Percentiles rank a stretch among this genome's conserved stretches.
Conservation (phyloP, 2,888 invertebrate genomes). For the Julus scandinavius region DNA sequence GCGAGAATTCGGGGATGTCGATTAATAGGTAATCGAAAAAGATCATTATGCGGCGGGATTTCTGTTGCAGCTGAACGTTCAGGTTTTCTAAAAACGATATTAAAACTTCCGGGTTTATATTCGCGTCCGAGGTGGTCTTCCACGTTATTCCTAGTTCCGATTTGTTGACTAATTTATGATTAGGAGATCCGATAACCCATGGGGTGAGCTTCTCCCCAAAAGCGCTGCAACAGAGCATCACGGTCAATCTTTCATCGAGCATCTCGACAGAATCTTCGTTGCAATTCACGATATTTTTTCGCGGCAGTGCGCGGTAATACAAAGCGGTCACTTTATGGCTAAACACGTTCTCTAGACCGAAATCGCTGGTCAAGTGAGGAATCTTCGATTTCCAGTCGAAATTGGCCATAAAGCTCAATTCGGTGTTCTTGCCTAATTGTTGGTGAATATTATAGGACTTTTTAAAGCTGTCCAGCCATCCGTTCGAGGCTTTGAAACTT, state of each 20-base stretch:
- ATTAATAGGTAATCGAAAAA: conserved; percentile 49
- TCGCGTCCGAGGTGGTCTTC: conserved; percentile 31
- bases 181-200: conserved; percentile 49
- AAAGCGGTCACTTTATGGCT: conserved; percentile 20
- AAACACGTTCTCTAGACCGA: conserved; percentile 48
- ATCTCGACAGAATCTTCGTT: background rate
- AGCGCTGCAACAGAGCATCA: conserved; percentile 53
- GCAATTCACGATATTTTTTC: background rate
- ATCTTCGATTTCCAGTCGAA: conserved; percentile 54
- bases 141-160: background rate
- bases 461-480: conserved; percentile 55
- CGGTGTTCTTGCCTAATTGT: background rate
- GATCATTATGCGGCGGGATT: conserved; percentile 37
- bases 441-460: conserved; percentile 52
- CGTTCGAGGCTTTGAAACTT: conserved; percentile 55
- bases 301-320: conserved; percentile 50
- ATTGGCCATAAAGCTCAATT: conserved; percentile 45
- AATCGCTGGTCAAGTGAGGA: conserved; percentile 50
- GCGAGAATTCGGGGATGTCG: conserved; percentile 48
- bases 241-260: conserved; percentile 31
- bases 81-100: conserved; percentile 46
- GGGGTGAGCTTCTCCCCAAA: conserved; percentile 51
- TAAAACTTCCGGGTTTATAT: background rate
- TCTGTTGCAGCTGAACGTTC: conserved; percentile 49
- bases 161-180: conserved; percentile 29